Evolutionary conservation across 2,797 vertebrate genomes (phyloP).

Genomic region (Lates japonicus): DNA sequence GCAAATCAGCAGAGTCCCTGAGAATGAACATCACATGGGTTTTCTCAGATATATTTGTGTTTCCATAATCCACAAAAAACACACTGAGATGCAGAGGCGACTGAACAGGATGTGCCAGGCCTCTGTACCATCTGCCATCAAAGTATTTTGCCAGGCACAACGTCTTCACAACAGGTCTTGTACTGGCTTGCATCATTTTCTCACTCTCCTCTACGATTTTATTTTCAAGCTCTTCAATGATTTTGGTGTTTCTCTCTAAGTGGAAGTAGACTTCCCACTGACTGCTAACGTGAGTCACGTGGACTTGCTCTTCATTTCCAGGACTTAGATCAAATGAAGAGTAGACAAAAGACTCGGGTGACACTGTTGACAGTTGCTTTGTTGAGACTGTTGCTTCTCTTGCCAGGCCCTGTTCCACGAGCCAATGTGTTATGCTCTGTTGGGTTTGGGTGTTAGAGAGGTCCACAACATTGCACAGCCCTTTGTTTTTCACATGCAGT

Average conservation of each 20-base stretch:
- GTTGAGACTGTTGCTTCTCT: conserved; percentile 53
- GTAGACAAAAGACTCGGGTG: conserved; percentile 89
- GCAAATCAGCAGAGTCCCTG: conserved; percentile 83
- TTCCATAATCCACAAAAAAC: conserved; percentile 96
- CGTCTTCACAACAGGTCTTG: conserved; percentile 48
- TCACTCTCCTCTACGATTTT: conserved; percentile 79
- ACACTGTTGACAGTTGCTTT: conserved; percentile 66
- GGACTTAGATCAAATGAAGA: conserved; percentile 87
- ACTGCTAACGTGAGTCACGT: conserved; percentile 87
- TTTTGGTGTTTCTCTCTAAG: conserved; percentile 87
- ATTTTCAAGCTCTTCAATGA: conserved; percentile 82
- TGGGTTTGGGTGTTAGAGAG: conserved; percentile 79
- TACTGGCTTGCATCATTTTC: conserved; percentile 50
- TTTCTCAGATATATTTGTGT: conserved; percentile 85
- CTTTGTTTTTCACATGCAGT: conserved; percentile 75
- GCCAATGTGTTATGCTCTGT: conserved; percentile 72
- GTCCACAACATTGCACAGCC: conserved; percentile 87
- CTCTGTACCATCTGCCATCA: conserved; percentile 92
- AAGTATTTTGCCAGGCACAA: conserved; percentile 90
- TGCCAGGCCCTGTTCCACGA: conserved; percentile 73
- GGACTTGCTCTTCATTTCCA: conserved; percentile 89
- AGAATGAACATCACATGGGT: conserved; percentile 87
- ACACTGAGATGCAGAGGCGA: conserved; percentile 83
- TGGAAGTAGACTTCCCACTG: conserved; percentile 92
- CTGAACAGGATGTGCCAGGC: conserved; percentile 75